A percentile compares a stretch with the other conserved stretches of the same genome.
These are phyloP conservation scores for Lithosia quadra DNA, from an alignment of 2,888 invertebrate genomes.

Conservation along the genomic window DNA sequence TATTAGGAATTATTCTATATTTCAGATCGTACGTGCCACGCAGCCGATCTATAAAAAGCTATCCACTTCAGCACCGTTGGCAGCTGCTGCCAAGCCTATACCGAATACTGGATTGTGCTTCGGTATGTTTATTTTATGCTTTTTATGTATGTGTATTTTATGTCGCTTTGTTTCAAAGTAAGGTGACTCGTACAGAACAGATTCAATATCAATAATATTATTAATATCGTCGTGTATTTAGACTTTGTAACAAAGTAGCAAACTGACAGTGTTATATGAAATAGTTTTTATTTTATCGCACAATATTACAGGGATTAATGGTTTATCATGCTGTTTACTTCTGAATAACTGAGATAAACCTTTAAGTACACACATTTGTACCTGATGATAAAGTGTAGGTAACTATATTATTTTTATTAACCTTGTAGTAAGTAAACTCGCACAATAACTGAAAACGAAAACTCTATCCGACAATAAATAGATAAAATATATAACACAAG, in stretches of 20 bases:
- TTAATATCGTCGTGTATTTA: neutral
- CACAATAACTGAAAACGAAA: too few species aligned
- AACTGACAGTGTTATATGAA: neutral
- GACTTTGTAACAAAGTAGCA: neutral
- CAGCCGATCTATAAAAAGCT: constrained; percentile 74
- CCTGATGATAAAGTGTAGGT: neutral
- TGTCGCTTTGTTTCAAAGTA: too few species aligned
- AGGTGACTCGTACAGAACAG: too few species aligned
- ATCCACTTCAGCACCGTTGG: constrained; percentile 67
- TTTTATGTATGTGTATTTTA: too few species aligned
- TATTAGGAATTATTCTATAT: constrained; percentile 16
- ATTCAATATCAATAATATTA: too few species aligned
- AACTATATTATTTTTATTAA: neutral
- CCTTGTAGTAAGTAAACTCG: too few species aligned
- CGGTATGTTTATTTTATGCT: constrained; percentile 58
- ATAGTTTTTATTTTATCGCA: neutral
- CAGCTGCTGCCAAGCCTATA: constrained; percentile 72
- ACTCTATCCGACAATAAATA: too few species aligned
- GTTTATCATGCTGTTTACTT: neutral
- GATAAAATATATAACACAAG: too few species aligned
- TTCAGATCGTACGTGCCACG: constrained; percentile 71
- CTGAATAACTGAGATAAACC: neutral
- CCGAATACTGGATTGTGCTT: constrained; percentile 78
- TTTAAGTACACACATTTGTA: too few species aligned
- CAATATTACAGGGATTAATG: neutral